These are phyloP conservation scores for Electrona antarctica DNA, from an alignment of 2,113 vertebrate species.

Conservation along the genomic window DNA sequence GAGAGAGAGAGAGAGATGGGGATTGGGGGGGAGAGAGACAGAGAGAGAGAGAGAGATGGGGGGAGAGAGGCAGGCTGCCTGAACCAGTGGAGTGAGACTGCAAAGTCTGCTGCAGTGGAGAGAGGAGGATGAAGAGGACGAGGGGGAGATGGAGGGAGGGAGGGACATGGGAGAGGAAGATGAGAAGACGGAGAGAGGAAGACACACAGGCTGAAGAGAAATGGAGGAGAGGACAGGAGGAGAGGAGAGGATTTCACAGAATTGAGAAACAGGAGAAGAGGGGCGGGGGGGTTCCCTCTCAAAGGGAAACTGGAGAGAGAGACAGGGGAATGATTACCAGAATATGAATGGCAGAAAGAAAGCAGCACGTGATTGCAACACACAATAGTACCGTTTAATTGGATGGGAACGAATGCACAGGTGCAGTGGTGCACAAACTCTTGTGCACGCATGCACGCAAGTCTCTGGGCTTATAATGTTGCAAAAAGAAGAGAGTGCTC, in stretches of 20 bases:
- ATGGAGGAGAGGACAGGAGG: neutral
- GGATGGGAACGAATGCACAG: too few species aligned
- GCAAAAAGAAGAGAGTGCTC: too few species aligned
- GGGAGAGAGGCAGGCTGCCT: conserved; percentile 57
- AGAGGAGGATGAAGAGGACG: conserved; percentile 34
- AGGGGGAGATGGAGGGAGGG: too few species aligned
- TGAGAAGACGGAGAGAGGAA: conserved; percentile 2
- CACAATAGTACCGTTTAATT: conserved; percentile 7
- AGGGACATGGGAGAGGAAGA: conserved; percentile 10
- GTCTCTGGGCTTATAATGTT: too few species aligned
- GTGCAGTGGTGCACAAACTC: too few species aligned
- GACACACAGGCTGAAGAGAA: neutral
- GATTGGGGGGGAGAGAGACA: neutral
- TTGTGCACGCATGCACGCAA: neutral
- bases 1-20: conserved; percentile 12
- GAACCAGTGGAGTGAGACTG: conserved; percentile 71
- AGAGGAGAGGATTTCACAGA: neutral
- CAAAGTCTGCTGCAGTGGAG: conserved; percentile 70
- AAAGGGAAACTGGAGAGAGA: neutral
- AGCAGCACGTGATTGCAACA: conserved; percentile 28
- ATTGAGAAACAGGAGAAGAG: conserved; percentile 3
- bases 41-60: conserved; percentile 25
- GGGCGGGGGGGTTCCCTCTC: too few species aligned
- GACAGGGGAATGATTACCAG: neutral
- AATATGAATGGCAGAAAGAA: conserved; percentile 17